A percentile compares a stretch with the other conserved stretches of the same genome.
Evolutionary conservation across 2,797 vertebrate genomes (phyloP).

Genomic region (Thalassophryne amazonica): DNA sequence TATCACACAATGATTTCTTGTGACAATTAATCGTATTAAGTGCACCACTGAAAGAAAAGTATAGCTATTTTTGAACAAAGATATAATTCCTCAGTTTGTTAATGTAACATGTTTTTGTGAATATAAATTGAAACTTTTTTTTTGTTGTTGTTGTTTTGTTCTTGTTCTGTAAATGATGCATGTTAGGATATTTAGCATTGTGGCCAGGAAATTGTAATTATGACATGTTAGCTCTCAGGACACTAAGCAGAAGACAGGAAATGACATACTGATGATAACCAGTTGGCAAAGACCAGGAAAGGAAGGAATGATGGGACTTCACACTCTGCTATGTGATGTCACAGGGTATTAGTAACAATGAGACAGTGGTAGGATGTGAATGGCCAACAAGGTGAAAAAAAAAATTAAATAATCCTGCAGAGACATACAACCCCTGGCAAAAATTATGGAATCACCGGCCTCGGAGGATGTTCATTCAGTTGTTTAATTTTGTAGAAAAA

Average conservation of each 20-base stretch:
- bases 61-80: neutral
- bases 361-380: constrained; percentile 25
- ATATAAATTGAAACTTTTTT: neutral
- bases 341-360: constrained; percentile 16
- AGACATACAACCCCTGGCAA: too few species aligned
- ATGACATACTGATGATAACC: neutral
- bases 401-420: too few species aligned
- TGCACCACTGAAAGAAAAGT: neutral
- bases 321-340: constrained; percentile 18
- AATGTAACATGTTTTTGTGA: neutral
- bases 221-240: constrained; percentile 11
- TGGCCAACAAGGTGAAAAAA: constrained; percentile 14
- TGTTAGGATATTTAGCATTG: constrained; percentile 14
- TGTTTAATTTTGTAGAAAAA: too few species aligned
- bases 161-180: too few species aligned
- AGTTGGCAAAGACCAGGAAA: neutral
- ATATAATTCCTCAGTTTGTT: neutral
- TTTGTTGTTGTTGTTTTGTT: constrained; percentile 17
- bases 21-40: neutral
- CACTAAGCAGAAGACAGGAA: neutral
- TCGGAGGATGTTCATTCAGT: too few species aligned
- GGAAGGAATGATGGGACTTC: neutral
- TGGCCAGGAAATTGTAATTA: constrained; percentile 8
- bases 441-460: too few species aligned
- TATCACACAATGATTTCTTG: neutral